A percentile compares a stretch with the other conserved stretches of the same genome.
Evolutionary conservation across 37 sponge, comb jelly and placozoan species (phyloP).

Genomic region (Axinella damicornis): DNA sequence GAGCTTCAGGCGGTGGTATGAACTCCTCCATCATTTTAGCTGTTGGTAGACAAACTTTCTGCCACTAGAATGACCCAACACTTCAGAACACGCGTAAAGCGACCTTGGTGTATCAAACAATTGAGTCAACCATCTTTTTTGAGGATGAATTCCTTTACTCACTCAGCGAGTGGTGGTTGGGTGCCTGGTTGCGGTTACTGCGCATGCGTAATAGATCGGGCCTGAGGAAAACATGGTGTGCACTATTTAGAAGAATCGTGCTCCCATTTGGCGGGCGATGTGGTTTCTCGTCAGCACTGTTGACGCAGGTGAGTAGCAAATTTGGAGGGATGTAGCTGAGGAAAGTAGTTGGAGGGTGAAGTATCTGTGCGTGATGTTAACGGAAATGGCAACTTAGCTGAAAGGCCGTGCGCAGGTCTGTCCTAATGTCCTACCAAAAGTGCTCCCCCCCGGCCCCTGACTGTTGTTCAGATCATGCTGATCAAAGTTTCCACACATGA

Average conservation of each 20-base stretch:
- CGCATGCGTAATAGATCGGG: constrained; percentile 42
- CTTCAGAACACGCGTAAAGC: background rate
- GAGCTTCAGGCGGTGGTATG: constrained; percentile 84
- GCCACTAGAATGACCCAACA: background rate
- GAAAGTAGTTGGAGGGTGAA: no score
- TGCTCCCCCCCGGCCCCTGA: no score
- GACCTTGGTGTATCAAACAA: background rate
- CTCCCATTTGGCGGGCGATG: constrained; percentile 13
- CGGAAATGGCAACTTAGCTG: no score
- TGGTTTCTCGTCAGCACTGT: constrained; percentile 36
- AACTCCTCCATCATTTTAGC: constrained; percentile 64
- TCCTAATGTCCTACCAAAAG: no score
- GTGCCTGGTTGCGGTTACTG: constrained; percentile 16
- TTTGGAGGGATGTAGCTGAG: background rate
- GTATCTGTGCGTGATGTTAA: no score
- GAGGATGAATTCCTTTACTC: constrained; percentile 5
- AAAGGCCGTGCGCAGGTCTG: no score
- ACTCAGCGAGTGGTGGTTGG: constrained; percentile 5
- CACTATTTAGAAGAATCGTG: constrained; percentile 20
- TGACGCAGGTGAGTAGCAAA: constrained; percentile 26
- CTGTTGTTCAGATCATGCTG: no score
- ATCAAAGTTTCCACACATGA: no score
- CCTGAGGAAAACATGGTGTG: constrained; percentile 14
- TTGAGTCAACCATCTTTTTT: background rate
- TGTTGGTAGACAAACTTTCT: no score